phyloP scores from a whole-genome alignment of 2,113 vertebrate species.

The Macaca nemestrina region DNA sequence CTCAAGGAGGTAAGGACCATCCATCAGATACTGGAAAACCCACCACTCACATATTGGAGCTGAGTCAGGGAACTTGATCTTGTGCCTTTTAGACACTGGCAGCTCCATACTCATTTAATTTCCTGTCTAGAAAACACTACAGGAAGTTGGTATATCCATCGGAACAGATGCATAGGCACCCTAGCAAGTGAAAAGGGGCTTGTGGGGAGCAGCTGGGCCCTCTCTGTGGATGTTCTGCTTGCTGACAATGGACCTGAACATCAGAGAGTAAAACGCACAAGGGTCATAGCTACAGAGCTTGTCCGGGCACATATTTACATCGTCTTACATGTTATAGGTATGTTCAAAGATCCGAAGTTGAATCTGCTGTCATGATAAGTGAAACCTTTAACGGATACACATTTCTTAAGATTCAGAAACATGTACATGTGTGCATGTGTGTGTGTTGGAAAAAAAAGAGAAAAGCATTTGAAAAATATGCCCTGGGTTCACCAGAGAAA shows the following conservation, averaged over 20 bases:
- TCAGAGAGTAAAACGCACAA: neutral
- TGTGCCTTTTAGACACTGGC: neutral
- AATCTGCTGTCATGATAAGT: neutral
- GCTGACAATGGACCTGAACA: neutral
- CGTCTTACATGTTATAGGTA: neutral
- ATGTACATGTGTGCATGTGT: neutral
- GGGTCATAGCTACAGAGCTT: neutral
- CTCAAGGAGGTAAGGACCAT: neutral
- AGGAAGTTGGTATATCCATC: neutral
- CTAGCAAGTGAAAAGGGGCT: neutral
- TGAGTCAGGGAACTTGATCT: neutral
- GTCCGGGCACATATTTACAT: neutral
- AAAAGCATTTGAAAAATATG: neutral
- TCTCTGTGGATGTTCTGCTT: neutral
- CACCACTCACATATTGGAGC: neutral
- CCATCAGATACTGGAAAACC: neutral
- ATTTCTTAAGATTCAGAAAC: neutral
- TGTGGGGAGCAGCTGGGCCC: accelerated
- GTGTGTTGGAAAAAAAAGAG: neutral
- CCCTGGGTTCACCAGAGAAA: neutral
- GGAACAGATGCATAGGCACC: accelerated
- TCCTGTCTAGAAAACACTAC: neutral
- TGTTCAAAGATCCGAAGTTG: neutral
- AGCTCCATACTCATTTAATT: neutral
- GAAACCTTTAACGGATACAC: neutral